Percentiles rank a stretch among this genome's conserved stretches.
phyloP scores from a whole-genome alignment of 30 jellyfish, hydroid and myxozoan species.

The Turritopsis dohrnii region DNA sequence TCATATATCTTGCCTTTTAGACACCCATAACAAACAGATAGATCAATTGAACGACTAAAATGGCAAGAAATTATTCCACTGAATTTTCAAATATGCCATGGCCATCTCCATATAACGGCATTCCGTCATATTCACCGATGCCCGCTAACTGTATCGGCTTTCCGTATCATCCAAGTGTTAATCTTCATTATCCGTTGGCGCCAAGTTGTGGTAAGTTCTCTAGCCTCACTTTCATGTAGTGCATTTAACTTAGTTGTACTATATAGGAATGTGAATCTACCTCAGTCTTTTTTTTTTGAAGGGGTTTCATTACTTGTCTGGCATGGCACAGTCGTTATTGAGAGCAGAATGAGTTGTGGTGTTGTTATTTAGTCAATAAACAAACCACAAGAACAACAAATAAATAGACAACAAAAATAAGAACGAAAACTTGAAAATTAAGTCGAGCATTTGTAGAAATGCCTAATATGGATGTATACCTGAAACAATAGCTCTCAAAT shows the following conservation, averaged over 20 bases:
- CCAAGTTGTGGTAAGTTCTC: constrained; percentile 90
- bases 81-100: constrained; percentile 68
- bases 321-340: neutral
- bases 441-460: no score
- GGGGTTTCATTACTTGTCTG: neutral
- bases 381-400: neutral
- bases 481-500: neutral
- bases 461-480: neutral
- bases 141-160: constrained; percentile 89
- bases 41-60: neutral
- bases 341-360: neutral
- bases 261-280: no score
- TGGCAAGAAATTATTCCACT: constrained; percentile 36
- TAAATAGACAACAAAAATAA: neutral
- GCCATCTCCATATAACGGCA: constrained; percentile 87
- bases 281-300: neutral
- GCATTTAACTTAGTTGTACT: no score
- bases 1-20: neutral
- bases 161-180: constrained; percentile 97
- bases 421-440: neutral
- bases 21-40: neutral
- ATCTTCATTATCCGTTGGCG: constrained; percentile 91
- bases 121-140: constrained; percentile 93
- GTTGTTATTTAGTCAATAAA: neutral
- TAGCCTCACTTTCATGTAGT: no score